Evolutionary conservation across 2,888 invertebrate genomes (phyloP).

Genomic region (Desoria tigrina): DNA sequence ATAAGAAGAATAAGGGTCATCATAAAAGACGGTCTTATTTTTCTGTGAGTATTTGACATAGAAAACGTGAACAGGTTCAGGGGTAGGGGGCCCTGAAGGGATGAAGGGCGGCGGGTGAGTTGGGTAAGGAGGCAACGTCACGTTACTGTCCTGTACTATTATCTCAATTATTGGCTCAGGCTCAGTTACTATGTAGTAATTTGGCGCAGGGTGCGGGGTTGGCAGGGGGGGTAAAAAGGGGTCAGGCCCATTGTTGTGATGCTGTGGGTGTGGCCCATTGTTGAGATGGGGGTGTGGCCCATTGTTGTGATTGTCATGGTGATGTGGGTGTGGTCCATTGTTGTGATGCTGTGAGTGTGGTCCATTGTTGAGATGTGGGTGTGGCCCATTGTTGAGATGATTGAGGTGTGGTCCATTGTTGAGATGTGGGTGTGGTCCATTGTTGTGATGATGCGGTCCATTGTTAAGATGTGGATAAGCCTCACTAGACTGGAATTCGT

Average conservation of each 20-base stretch:
- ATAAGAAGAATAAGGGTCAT: constrained; percentile 26
- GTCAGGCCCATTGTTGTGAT: too few species aligned
- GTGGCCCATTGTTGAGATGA: too few species aligned
- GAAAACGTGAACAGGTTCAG: constrained; percentile 85
- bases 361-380: too few species aligned
- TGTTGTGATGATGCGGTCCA: constrained; percentile 11
- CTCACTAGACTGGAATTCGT: constrained; percentile 4
- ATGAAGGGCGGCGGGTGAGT: constrained; percentile 59
- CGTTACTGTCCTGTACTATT: constrained; percentile 86
- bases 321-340: too few species aligned
- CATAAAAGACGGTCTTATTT: constrained; percentile 67
- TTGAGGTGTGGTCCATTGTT: too few species aligned
- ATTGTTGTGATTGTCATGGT: too few species aligned
- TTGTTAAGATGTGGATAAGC: constrained; percentile 8
- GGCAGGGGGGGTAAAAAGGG: constrained; percentile 3
- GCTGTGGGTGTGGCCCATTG: too few species aligned
- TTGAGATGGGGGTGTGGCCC: too few species aligned
- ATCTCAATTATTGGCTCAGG: constrained; percentile 85
- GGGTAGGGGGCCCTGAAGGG: constrained; percentile 62
- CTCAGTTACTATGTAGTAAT: constrained; percentile 37
- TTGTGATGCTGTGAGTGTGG: too few species aligned
- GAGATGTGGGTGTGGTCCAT: too few species aligned
- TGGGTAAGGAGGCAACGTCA: constrained; percentile 68
- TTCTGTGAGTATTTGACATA: constrained; percentile 78
- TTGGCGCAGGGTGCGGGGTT: constrained; percentile 11